A percentile compares a stretch with the other conserved stretches of the same genome.
phyloP scores from a whole-genome alignment of 2,797 vertebrate species.

The Aotus griseimembra region DNA sequence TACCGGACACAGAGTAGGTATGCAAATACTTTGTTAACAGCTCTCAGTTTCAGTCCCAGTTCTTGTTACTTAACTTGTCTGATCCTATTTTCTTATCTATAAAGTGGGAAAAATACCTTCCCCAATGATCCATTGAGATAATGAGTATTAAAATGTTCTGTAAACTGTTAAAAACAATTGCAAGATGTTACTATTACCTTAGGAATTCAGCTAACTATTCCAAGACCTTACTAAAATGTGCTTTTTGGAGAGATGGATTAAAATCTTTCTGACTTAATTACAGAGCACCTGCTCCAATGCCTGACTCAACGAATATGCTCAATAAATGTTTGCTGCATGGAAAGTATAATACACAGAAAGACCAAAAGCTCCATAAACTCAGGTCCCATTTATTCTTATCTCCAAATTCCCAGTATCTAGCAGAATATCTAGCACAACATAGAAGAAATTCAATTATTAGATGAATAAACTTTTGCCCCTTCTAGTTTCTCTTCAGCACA shows the following conservation, averaged over 20 bases:
- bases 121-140: background rate
- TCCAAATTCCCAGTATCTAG: background rate
- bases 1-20: background rate
- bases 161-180: conserved; percentile 35
- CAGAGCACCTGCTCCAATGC: background rate
- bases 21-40: conserved; percentile 8
- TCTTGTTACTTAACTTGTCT: background rate
- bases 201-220: background rate
- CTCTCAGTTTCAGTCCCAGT: background rate
- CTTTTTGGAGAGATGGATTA: conserved; percentile 22
- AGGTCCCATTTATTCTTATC: conserved; percentile 1
- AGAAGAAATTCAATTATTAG: background rate
- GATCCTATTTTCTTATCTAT: conserved; percentile 36
- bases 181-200: conserved; percentile 23
- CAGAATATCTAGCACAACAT: background rate
- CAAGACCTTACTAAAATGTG: background rate
- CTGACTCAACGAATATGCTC: conserved; percentile 12
- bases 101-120: background rate
- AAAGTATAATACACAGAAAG: conserved; percentile 2
- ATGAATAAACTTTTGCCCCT: background rate
- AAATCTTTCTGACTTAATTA: conserved; percentile 23
- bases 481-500: background rate
- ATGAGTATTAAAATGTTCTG: conserved; percentile 16
- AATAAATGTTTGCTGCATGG: background rate
- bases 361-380: background rate